Evolutionary conservation across 2,797 vertebrate genomes (phyloP), one percentile per base, ranked within the genome.

Genomic region (Corythornis leucogaster): DNA sequence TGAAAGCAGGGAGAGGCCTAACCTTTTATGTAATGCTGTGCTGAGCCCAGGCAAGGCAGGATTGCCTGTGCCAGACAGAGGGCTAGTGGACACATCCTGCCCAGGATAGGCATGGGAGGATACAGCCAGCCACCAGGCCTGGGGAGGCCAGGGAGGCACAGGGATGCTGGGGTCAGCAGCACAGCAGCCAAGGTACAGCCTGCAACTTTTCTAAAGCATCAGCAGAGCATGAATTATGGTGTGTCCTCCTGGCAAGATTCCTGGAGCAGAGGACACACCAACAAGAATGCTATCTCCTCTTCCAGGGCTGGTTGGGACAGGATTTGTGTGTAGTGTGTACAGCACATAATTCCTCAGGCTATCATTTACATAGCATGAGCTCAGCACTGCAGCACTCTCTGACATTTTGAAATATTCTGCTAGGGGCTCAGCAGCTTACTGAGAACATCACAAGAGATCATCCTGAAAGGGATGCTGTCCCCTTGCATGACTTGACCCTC

Each of bases 151-250:
- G 46, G 25, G 62, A 66, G 82, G 75, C 59, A 83, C 28, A 33
- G 7, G 68, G 86, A 77, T 87, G 79, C 95, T 94, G 79, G 85
- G 86, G 86, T 95, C 94, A 96, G 94, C 93, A 94, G 64, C 55
- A 26, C 73, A 48, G 73, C 73, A 70, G 86, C 92, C 81, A 92
- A 90, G 59, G 90, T 63, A 80, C 25, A 80, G 81, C 54, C 81
- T 94, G 84, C 88, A 95, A 92, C 84, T 96, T 96, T 92, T 93
- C 53, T 42, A 85, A 94, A 96, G 69, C 90, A 92, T 95, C 95
- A 96, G 96, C 92, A 95, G 63, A 95, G 87, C 59, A 3, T 94
- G 95, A 96, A 92, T 94, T 96, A 95, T 24, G 70, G 88, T 10
- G 66, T 92, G 93, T 89, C 84, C 86, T 92, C 55, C 90, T 94